These are phyloP conservation scores for Antennarius striatus DNA, from an alignment of 2,113 vertebrate species.

Conservation along the genomic window DNA sequence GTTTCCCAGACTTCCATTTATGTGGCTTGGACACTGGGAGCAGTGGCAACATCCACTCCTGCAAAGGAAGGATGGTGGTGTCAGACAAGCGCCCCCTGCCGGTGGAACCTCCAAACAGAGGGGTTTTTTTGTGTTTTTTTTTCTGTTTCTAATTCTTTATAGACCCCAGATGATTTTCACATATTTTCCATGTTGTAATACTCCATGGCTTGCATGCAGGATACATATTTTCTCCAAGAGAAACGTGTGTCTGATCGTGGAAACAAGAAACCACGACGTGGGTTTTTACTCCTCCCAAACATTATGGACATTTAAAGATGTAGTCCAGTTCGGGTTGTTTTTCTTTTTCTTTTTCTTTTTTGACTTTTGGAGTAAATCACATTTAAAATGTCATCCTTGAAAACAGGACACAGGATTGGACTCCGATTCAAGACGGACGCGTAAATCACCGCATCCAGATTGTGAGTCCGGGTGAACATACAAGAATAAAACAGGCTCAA, in stretches of 20 bases:
- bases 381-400: too few relatives aligned
- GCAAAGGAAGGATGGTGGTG: conserved; percentile 43
- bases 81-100: conserved; percentile 74
- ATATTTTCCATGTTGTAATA: conserved; percentile 76
- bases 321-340: conserved; percentile 3
- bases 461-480: neutral
- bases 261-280: conserved; percentile 18
- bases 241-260: conserved; percentile 6
- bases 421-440: neutral
- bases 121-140: conserved; percentile 40
- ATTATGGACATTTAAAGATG: neutral
- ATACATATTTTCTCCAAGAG: conserved; percentile 26
- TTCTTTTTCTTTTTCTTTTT: neutral
- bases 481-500: neutral
- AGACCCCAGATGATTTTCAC: conserved; percentile 70
- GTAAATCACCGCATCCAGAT: conserved; percentile 37
- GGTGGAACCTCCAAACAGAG: conserved; percentile 50
- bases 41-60: conserved; percentile 30
- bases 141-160: conserved; percentile 48
- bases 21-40: conserved; percentile 9
- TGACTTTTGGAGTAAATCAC: neutral
- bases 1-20: conserved; percentile 38
- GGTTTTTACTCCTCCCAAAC: neutral
- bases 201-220: conserved; percentile 37
- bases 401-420: neutral